Evolutionary conservation across 2,113 vertebrate genomes (phyloP).

Genomic region (Vulpes lagopus): DNA sequence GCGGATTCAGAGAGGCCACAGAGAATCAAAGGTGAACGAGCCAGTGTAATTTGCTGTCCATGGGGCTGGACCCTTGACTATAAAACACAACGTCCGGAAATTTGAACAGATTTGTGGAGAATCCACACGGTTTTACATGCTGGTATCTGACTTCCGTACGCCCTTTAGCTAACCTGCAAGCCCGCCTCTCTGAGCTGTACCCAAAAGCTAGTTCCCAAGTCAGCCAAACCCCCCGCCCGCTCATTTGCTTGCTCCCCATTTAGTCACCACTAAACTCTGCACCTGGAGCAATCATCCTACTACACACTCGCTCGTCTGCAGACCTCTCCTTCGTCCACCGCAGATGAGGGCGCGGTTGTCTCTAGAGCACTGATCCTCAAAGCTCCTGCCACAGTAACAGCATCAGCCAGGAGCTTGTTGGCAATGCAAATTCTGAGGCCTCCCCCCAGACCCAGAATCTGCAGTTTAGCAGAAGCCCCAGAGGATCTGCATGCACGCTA

Average conservation of each 20-base stretch:
- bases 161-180: neutral
- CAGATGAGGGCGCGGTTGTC: neutral
- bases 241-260: too few species aligned
- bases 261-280: neutral
- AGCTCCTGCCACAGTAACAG: neutral
- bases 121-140: neutral
- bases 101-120: neutral
- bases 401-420: neutral
- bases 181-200: neutral
- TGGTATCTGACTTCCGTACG: neutral
- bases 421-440: neutral
- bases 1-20: neutral
- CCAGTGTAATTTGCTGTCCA: neutral
- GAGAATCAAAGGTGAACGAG: neutral
- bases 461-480: neutral
- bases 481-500: neutral
- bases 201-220: neutral
- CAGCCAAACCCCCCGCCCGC: neutral
- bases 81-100: neutral
- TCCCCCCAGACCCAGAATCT: neutral
- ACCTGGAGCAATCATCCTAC: neutral
- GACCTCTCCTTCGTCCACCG: neutral
- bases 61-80: neutral
- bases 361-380: neutral
- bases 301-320: neutral